Evolutionary conservation across 2,113 vertebrate species (phyloP), one percentile per base, ranked within the genome.

Genomic region (Hypocryptadius cinnamomeus): DNA sequence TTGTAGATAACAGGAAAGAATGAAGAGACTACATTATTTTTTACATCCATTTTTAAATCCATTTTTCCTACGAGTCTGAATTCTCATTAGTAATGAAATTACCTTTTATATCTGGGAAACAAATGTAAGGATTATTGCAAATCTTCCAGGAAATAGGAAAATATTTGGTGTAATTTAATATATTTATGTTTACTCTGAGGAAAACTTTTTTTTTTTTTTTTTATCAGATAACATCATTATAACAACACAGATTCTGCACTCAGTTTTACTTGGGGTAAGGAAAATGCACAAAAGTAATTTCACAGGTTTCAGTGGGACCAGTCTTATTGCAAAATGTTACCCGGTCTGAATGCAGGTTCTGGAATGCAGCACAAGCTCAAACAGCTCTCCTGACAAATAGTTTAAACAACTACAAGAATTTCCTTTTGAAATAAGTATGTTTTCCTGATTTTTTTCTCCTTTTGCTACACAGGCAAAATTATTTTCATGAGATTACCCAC

Each of bases 271-370:
- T 16, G 8, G 30, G 11, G 20, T 91, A 40, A 66, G 30, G 63
- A 60, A 87, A 95, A 93, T 23, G 19, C n/a, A 65, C 66, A 95
- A 53, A 91, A 89, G 40, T 35, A 82, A 86, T 93, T 94, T 82
- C 27, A 39, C 17, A 47, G 47, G 18, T 59, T 93, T 92, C 91
- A 72, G 30, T 70, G 91, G 78, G 81, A 92, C 54, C 50, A 90
- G n/a, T 72, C 37, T 90, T 92, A 87, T 40, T 91, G 74, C 35
- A 90, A 92, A 89, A 79, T 63, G 16, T 76, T 87, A 87, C 23
- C 81, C 2, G 3, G 48, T 81, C 73, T 82, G 50, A 88, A 83
- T 61, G 53, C 10, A n/a, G 10, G 21, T 56, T 93, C 21, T 3
- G 39, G 63, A 76, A 77, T 21, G 15, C 48, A 48, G 8, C 31